These are phyloP conservation scores for Cydia strobilella DNA, from an alignment of 1,140 invertebrate genomes.

Conservation along the genomic window DNA sequence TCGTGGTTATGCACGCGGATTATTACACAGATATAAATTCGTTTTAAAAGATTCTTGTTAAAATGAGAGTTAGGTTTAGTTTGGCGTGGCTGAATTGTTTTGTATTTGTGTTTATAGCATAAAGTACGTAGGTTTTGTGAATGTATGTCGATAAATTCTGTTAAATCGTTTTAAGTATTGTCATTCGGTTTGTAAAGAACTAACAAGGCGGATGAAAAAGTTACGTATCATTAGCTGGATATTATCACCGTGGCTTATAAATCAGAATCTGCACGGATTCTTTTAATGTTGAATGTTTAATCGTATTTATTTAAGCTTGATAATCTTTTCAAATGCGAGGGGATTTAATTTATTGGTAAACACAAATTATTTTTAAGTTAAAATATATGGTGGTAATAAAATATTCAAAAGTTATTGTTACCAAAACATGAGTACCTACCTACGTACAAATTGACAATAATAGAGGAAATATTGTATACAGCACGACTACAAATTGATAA, in stretches of 20 bases:
- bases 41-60: neutral
- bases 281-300: conserved; percentile 12
- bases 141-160: conserved; percentile 30
- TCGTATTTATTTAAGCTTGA: conserved; percentile 26
- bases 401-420: neutral
- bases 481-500: too few species aligned
- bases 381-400: neutral
- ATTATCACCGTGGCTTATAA: conserved; percentile 24
- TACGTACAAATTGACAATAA: too few species aligned
- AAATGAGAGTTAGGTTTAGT: neutral
- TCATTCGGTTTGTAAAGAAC: conserved; percentile 28
- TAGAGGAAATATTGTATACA: too few species aligned
- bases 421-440: neutral
- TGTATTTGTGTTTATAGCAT: conserved; percentile 14
- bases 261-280: conserved; percentile 19
- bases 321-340: conserved; percentile 4
- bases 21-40: conserved; percentile 12
- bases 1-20: conserved; percentile 8
- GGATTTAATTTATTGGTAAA: conserved; percentile 19
- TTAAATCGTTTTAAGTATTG: conserved; percentile 31
- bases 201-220: conserved; percentile 32
- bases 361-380: conserved; percentile 8
- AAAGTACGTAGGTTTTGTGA: conserved; percentile 26
- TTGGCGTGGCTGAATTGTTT: neutral
- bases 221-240: conserved; percentile 24